Base-by-base conservation (phyloP, 2,888 invertebrate genomes). In the Aphodius granarius region DNA sequence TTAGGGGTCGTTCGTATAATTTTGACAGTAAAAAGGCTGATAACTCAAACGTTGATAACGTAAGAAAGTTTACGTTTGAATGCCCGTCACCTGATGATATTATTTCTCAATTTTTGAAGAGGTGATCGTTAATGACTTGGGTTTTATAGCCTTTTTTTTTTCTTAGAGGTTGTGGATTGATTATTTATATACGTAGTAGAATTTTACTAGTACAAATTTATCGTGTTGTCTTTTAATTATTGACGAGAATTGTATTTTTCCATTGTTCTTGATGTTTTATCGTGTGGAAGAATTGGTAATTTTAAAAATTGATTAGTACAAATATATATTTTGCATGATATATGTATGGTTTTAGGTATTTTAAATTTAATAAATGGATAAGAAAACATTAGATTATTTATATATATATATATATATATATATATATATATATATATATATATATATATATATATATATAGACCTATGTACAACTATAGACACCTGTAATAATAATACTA, bases 11-110 rank as follows among this genome's bases (percentile, higher is more conserved):
- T n/a, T n/a, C n/a, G n/a, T n/a, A n/a, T n/a, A n/a, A n/a, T n/a
- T n/a, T n/a, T n/a, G n/a, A n/a, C n/a, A 77, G 74, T 0, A 77
- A 73, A 66, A 66, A 76, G 16, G 71, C 76, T 22, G 64, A 43
- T 19, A 18, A 68, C n/a, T 68, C 68, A 20, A 68, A 68, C 19
- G 21, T 68, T 19, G 16, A 19, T 68, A 19, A 3, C 43, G 43
- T 43, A 43, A 43, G 82, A 66, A 79, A 77, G 63, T 93, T 92
- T 86, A 86, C 88, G 78, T 93, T 93, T 85, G 86, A 88, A 23
- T 87, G 87, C 64, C 89, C 89, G 1, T 93, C 92, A 0, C 92
- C 92, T 9, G 92, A 92, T 86, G 91, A 89, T 83, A 80, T 87
- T 74, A 88, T 91, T 73, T 16, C 22, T 4, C 21, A 63, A 6